Percentiles rank a stretch among this genome's conserved stretches.
Evolutionary conservation across 1,140 invertebrate genomes (phyloP).

Genomic region (Drosophila ercepeae): DNA sequence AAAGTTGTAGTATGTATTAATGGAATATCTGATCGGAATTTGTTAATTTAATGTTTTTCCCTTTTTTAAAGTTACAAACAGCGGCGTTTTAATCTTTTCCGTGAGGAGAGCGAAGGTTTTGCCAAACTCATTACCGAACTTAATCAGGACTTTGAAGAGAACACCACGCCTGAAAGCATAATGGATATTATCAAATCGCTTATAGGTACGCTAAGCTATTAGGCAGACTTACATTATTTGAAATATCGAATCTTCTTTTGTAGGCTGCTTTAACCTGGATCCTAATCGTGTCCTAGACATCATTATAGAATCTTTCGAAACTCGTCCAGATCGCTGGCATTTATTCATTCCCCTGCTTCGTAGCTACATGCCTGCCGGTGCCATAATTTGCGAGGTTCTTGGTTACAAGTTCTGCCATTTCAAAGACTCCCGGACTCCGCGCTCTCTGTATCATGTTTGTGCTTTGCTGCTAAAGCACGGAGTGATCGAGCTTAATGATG

Average conservation of each 20-base stretch:
- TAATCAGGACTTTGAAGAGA: slow-evolving; percentile 92
- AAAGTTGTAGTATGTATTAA: slow-evolving; percentile 96
- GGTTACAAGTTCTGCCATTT: slow-evolving; percentile 96
- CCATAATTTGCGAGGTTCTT: slow-evolving; percentile 95
- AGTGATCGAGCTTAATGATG: slow-evolving; percentile 93
- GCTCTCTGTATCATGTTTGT: slow-evolving; percentile 93
- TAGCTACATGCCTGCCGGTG: slow-evolving; percentile 93
- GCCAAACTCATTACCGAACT: slow-evolving; percentile 98
- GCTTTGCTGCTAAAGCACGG: slow-evolving; percentile 95
- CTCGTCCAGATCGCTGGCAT: slow-evolving; percentile 89
- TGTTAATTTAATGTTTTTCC: neutral
- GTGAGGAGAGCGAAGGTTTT: slow-evolving; percentile 99
- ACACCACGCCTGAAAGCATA: slow-evolving; percentile 86
- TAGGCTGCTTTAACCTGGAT: slow-evolving; percentile 99
- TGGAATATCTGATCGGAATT: neutral
- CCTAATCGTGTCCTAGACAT: slow-evolving; percentile 99
- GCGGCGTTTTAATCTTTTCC: slow-evolving; percentile 98
- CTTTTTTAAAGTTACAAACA: slow-evolving; percentile 95
- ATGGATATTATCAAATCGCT: slow-evolving; percentile 96
- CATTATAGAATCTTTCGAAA: slow-evolving; percentile 98
- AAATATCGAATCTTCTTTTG: slow-evolving; percentile 57
- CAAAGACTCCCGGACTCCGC: slow-evolving; percentile 89
- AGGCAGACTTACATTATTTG: too few relatives aligned
- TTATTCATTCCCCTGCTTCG: slow-evolving; percentile 94
- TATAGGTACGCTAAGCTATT: too few relatives aligned